Percentiles rank a stretch among this genome's conserved stretches.
Evolutionary conservation across 2,113 vertebrate species (phyloP).

Genomic region (Colaptes auratus): DNA sequence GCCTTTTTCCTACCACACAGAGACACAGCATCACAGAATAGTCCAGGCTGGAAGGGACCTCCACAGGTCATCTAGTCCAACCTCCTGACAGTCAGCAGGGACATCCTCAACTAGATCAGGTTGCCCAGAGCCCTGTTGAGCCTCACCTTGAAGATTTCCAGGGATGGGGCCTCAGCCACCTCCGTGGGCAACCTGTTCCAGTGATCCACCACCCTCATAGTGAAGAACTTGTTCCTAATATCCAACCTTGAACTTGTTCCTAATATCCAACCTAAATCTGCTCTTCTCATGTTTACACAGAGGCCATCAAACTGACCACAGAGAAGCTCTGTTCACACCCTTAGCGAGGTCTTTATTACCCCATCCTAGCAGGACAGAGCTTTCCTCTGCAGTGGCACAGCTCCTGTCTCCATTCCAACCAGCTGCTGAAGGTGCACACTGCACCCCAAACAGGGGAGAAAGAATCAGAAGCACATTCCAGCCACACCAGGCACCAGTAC

Average conservation of each 20-base stretch:
- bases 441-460: neutral
- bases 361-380: neutral
- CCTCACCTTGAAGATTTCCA: too few relatives aligned
- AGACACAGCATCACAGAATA: neutral
- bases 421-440: neutral
- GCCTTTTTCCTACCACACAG: constrained; percentile 87
- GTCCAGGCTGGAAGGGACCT: too few relatives aligned
- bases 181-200: too few relatives aligned
- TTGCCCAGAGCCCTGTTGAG: too few relatives aligned
- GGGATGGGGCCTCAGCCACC: too few relatives aligned
- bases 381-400: neutral
- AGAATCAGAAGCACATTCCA: neutral
- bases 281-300: neutral
- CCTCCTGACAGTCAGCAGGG: too few relatives aligned
- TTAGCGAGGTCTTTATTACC: neutral
- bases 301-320: neutral
- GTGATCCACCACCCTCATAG: too few relatives aligned
- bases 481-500: neutral
- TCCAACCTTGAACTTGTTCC: too few relatives aligned
- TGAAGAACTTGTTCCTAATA: too few relatives aligned
- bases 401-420: neutral
- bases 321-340: rapidly evolving
- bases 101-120: too few relatives aligned
- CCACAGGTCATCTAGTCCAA: too few relatives aligned
- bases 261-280: too few relatives aligned